phyloP scores from a whole-genome alignment of 2,113 vertebrate genomes.

The Cryptotis parvus region DNA sequence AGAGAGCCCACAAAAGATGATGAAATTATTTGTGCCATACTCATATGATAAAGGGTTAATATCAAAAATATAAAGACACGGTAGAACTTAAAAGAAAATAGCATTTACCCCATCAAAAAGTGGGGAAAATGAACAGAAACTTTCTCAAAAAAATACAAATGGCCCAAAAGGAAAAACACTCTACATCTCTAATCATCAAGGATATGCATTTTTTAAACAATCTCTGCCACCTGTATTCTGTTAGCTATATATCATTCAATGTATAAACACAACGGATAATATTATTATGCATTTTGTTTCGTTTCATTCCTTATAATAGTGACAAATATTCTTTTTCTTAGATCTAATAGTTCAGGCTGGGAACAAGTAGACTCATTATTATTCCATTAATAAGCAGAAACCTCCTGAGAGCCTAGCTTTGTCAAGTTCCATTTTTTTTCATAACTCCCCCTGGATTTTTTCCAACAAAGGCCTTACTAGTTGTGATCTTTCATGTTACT shows the following conservation, averaged over 20 bases:
- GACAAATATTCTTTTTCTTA: slow-evolving; percentile 77
- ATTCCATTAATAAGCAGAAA: slow-evolving; percentile 75
- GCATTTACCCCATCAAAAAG: no score
- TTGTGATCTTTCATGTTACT: slow-evolving; percentile 71
- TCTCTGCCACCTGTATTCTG: slow-evolving; percentile 63
- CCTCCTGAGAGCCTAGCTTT: slow-evolving; percentile 67
- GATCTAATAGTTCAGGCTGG: slow-evolving; percentile 56
- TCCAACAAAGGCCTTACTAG: slow-evolving; percentile 57
- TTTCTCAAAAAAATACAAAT: no score
- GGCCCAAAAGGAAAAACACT: no score
- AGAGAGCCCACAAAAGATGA: no score
- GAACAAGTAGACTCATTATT: slow-evolving; percentile 68
- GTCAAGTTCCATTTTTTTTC: slow-evolving; percentile 58
- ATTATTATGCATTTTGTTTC: slow-evolving; percentile 68
- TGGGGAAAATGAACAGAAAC: no score
- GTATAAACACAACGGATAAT: slow-evolving; percentile 78
- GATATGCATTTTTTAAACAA: background rate
- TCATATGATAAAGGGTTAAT: no score
- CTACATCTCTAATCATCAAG: no score
- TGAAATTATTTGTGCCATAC: no score
- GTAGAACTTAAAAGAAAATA: no score
- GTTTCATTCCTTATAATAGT: slow-evolving; percentile 67
- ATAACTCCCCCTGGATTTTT: slow-evolving; percentile 64
- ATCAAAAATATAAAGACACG: no score
- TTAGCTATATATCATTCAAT: slow-evolving; percentile 71